Percentiles rank a stretch among this genome's conserved stretches.
phyloP scores from a whole-genome alignment of 2,888 invertebrate species.

The Villa cingulata region DNA sequence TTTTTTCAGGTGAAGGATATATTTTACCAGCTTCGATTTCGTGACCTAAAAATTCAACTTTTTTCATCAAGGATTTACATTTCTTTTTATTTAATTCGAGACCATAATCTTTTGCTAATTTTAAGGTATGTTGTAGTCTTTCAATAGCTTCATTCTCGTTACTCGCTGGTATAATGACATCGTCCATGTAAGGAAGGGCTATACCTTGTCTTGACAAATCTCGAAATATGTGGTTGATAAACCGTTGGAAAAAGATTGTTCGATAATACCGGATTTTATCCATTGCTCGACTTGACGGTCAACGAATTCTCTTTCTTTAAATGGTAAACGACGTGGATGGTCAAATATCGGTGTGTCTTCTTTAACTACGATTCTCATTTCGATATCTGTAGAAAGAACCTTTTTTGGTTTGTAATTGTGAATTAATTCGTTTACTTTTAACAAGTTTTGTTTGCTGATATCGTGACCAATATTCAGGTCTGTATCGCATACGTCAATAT shows the following conservation, averaged over 20 bases:
- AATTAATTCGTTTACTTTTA: too few relatives aligned
- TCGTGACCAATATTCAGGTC: too few relatives aligned
- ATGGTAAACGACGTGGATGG: neutral
- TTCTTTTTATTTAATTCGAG: conserved; percentile 14
- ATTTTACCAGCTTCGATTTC: conserved; percentile 1
- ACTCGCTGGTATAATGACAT: conserved; percentile 14
- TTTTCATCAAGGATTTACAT: conserved; percentile 15
- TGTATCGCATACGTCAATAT: too few relatives aligned
- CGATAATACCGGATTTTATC: neutral
- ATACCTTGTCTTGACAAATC: conserved; percentile 4
- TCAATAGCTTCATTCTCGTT: conserved; percentile 2
- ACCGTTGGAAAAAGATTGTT: conserved; percentile 12
- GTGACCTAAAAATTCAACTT: conserved; percentile 8
- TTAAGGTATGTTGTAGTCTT: conserved; percentile 4
- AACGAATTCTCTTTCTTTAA: conserved; percentile 1
- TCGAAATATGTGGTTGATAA: conserved; percentile 14
- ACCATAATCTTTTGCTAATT: conserved; percentile 5
- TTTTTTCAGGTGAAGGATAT: conserved; percentile 4
- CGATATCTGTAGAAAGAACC: too few relatives aligned
- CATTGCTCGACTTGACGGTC: conserved; percentile 1
- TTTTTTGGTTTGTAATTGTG: too few relatives aligned
- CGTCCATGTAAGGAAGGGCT: conserved; percentile 17
- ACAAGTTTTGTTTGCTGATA: too few relatives aligned
- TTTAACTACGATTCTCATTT: too few relatives aligned
- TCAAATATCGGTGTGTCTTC: too few relatives aligned